These are phyloP conservation scores for Eupristina koningsbergeri DNA, from an alignment of 1,140 invertebrate genomes.

Conservation along the genomic window DNA sequence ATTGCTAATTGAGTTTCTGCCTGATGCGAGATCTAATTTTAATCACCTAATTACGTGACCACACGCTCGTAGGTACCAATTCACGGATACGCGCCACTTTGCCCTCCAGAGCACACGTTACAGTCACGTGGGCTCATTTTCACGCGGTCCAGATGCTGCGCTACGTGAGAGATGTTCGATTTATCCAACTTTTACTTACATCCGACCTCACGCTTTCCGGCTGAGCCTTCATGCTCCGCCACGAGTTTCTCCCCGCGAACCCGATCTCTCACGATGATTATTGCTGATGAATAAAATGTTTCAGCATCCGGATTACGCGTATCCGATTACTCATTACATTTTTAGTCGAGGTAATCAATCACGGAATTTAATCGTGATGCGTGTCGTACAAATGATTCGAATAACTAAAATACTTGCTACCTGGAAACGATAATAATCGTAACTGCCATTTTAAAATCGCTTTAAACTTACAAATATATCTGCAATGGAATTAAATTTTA, in stretches of 20 bases:
- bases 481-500: neutral
- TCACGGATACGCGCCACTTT: conserved; percentile 15
- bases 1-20: conserved; percentile 79
- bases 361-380: too few relatives aligned
- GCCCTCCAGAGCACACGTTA: neutral
- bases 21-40: conserved; percentile 78
- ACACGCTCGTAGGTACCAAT: conserved; percentile 62
- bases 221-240: neutral
- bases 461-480: neutral
- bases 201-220: neutral
- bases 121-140: conserved; percentile 19
- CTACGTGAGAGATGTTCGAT: conserved; percentile 14
- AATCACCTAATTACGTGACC: conserved; percentile 79
- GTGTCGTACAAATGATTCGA: neutral
- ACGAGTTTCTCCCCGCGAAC: neutral
- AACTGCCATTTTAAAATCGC: neutral
- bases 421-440: neutral
- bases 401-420: neutral
- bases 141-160: neutral
- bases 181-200: neutral
- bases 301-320: neutral
- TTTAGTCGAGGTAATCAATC: neutral
- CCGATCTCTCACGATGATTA: neutral
- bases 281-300: neutral
- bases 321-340: neutral